Conservation (phyloP, 2,797 vertebrate species). For the Anabacerthia variegaticeps region DNA sequence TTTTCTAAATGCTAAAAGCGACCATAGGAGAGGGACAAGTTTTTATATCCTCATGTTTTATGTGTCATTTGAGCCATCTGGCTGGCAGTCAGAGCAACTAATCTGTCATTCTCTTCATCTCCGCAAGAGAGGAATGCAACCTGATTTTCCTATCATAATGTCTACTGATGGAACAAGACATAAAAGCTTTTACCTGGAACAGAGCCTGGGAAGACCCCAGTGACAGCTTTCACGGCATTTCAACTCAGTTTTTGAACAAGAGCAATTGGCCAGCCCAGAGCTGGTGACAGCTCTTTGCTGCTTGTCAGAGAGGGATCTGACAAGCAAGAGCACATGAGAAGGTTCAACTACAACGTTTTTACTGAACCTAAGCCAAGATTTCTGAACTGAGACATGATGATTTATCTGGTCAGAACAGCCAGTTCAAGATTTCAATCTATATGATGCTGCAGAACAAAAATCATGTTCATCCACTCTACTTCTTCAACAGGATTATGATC, state of each 20-base stretch:
- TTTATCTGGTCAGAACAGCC: neutral
- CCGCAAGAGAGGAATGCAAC: neutral
- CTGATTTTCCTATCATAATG: neutral
- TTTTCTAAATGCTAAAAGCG: neutral
- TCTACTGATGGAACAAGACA: neutral
- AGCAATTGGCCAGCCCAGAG: neutral
- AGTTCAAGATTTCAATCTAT: neutral
- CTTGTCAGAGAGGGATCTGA: neutral
- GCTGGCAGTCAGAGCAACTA: neutral
- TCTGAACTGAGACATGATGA: neutral
- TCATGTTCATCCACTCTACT: neutral
- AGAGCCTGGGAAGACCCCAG: neutral
- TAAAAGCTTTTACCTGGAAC: slow-evolving; percentile 38
- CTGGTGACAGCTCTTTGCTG: neutral
- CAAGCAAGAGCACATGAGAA: neutral
- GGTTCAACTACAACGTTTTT: neutral
- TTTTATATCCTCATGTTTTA: neutral
- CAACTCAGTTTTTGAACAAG: neutral
- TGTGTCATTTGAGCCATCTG: neutral
- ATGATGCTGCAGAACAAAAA: neutral
- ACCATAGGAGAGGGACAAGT: neutral
- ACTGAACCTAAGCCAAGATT: neutral
- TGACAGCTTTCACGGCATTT: slow-evolving; percentile 22
- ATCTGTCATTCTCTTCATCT: neutral
- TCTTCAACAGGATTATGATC: neutral